Percentiles rank a stretch among this genome's conserved stretches.
These are phyloP conservation scores for Drosophila tani DNA, from an alignment of 1,140 invertebrate genomes.

Conservation along the genomic window DNA sequence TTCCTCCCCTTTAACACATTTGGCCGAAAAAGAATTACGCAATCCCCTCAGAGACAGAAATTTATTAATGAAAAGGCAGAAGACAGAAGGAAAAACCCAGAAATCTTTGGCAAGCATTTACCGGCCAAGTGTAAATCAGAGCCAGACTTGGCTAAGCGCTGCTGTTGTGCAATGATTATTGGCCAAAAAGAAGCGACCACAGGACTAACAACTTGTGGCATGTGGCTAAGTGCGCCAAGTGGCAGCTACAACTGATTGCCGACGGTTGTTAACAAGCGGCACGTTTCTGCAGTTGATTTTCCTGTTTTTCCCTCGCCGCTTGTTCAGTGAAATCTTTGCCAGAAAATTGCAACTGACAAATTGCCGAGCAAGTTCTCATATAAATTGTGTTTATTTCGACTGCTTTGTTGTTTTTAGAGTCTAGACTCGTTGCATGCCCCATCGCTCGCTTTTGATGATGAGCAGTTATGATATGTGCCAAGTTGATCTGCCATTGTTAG, in stretches of 20 bases:
- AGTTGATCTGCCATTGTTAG: constrained; percentile 73
- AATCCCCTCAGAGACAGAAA: constrained; percentile 36
- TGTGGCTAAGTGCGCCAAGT: constrained; percentile 53
- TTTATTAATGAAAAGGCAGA: constrained; percentile 30
- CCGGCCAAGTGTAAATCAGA: constrained; percentile 67
- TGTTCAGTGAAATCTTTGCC: constrained; percentile 49
- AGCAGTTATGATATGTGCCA: constrained; percentile 76
- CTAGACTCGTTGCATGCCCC: neutral
- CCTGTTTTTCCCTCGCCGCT: neutral
- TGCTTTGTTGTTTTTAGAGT: constrained; percentile 31
- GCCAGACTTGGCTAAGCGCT: constrained; percentile 35
- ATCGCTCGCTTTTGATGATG: constrained; percentile 60
- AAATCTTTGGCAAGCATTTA: constrained; percentile 53
- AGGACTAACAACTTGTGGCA: constrained; percentile 59
- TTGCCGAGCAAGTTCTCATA: constrained; percentile 51
- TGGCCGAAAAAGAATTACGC: constrained; percentile 62
- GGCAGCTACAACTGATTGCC: constrained; percentile 39
- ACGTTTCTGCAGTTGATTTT: constrained; percentile 51
- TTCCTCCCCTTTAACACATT: constrained; percentile 30
- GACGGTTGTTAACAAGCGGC: constrained; percentile 43
- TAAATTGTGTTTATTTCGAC: constrained; percentile 46
- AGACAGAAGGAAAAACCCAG: neutral
- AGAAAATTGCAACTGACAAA: constrained; percentile 48
- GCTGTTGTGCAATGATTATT: constrained; percentile 26
- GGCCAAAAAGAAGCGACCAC: constrained; percentile 42